Evolutionary conservation across 2,888 invertebrate genomes (phyloP), one percentile per base, ranked within the genome.

Genomic region (Parnassius smintheus): DNA sequence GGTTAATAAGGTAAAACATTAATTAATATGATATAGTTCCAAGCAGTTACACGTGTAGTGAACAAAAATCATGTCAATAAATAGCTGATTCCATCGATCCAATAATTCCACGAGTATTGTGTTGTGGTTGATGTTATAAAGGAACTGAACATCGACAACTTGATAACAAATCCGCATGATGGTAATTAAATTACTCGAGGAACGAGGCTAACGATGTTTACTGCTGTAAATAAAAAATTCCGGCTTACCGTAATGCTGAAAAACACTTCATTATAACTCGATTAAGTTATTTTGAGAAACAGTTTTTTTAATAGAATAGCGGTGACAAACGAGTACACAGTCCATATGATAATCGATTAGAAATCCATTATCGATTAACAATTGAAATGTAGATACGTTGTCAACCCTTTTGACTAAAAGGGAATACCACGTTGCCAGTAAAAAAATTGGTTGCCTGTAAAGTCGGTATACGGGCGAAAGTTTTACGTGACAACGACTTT

Each of bases 151-250:
- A 50, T 61, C 60, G 60, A 44, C 60, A 49, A 49, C 22, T n/a
- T 46, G 61, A 56, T 56, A 62, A 53, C 53, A 57, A 62, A 62
- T 62, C 57, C 56, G 18, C 35, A 50, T 12, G 25, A 42, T 53
- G 12, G 56, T 62, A 62, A 62, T 62, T 49, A 54, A 49, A 62
- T 62, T 62, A 58, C 46, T 3, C 42, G 25, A 13, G 56, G 41
- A 53, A 57, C 57, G 62, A 22, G 48, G 62, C 57, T 62, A 62
- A 58, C 53, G 35, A 57, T 58, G 44, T 62, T 62, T 54, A 44
- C 54, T 62, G 49, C 53, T 25, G 44, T 62, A 53, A 62, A 62
- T 62, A 62, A 58, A 62, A 48, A 57, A 54, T 54, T 53, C 62
- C 52, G 25, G 48, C 48, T 57, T 57, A 22, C 12, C 52, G 56